phyloP scores from a whole-genome alignment of 2,113 vertebrate genomes.

The human region GRCh38 chr11:35085501-35086000 shows the following conservation, averaged over 20 bases:
- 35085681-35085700: slow-evolving; percentile 40
- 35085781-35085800: background rate
- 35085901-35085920: background rate
- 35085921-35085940: background rate
- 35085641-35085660: slow-evolving; percentile 53
- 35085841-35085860: background rate
- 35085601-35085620: background rate
- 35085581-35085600: background rate
- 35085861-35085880: background rate
- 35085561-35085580: background rate
- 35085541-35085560: background rate
- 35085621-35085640: slow-evolving; percentile 33
- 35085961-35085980: background rate
- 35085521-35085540: background rate
- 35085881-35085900: background rate
- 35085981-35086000: background rate
- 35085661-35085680: slow-evolving; percentile 14
- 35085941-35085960: background rate
- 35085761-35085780: background rate
- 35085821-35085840: background rate
- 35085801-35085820: background rate
- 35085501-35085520: background rate
- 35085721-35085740: slow-evolving; percentile 30
- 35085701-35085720: background rate
- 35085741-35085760: slow-evolving; percentile 23